Evolutionary conservation across 1,140 invertebrate species (phyloP).

Genomic region (Meteorus sp.): DNA sequence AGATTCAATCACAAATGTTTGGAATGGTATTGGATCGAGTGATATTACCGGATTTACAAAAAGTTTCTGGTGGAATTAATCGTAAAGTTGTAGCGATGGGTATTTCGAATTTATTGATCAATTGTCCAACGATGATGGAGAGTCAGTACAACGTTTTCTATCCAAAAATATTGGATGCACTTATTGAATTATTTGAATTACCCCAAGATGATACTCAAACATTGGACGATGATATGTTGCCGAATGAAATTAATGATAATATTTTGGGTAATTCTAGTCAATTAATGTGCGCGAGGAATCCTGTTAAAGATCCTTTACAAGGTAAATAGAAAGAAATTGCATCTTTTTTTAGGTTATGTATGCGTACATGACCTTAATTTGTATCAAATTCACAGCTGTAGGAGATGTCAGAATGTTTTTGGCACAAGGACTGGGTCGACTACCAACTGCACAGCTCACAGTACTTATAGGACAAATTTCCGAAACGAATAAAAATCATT

Average conservation of each 20-base stretch:
- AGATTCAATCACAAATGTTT: slow-evolving; percentile 90
- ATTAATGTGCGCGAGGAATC: slow-evolving; percentile 79
- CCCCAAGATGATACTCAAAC: slow-evolving; percentile 78
- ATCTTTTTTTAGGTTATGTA: not conserved
- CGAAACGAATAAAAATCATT: slow-evolving; percentile 48
- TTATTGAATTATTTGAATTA: slow-evolving; percentile 87
- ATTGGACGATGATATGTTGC: slow-evolving; percentile 81
- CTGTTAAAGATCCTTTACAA: slow-evolving; percentile 71
- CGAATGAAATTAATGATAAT: slow-evolving; percentile 87
- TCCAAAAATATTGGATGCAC: slow-evolving; percentile 68
- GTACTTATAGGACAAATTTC: slow-evolving; percentile 63
- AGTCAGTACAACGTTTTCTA: slow-evolving; percentile 68
- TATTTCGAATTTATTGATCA: slow-evolving; percentile 81
- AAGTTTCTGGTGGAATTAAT: slow-evolving; percentile 79
- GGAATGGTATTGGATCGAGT: slow-evolving; percentile 91
- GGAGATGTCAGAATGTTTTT: slow-evolving; percentile 72
- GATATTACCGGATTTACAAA: slow-evolving; percentile 82
- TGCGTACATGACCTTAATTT: slow-evolving; percentile 11
- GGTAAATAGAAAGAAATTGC: slow-evolving; percentile 44
- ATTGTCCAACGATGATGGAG: slow-evolving; percentile 68
- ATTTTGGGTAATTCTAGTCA: slow-evolving; percentile 86
- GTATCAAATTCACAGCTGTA: slow-evolving; percentile 58
- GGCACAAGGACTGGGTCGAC: slow-evolving; percentile 68
- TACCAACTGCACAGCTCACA: slow-evolving; percentile 64
- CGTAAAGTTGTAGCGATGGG: slow-evolving; percentile 89